Evolutionary conservation across 2,113 vertebrate species (phyloP), one percentile per base, ranked within the genome.

Genomic region (Ptyas mucosa): DNA sequence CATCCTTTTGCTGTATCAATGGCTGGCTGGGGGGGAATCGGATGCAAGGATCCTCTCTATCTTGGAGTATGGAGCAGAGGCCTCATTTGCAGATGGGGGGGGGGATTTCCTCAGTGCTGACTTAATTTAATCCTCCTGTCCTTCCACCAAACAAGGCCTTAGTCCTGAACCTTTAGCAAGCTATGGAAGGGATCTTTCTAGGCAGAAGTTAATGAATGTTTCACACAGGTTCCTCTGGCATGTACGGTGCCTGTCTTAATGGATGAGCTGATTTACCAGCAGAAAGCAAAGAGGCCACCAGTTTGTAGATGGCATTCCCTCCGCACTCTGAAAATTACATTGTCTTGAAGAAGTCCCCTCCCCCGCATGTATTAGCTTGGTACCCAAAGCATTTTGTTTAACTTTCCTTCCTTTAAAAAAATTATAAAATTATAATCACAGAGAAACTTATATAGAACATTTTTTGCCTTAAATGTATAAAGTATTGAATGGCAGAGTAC

Each of bases 51-150:
- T 8, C 55, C 55, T 58, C 75, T 14, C 58, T 75, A 15, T 21
- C 8, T 43, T 61, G 15, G 18, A 89, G 52, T 8, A 53, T 39
- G 95, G 49, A 58, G 34, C 87, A 0, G 93, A 94, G 96, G 95
- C 95, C 95, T 46, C 90, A 64, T 92, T 96, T 96, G 96, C 96
- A 96, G 96, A 93, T 95, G 95, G 96, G 94, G 96, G 95, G 97
- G 55, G 26, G 3, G 64, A 15, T 15, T 61, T 97, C 96, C 51
- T 49, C 86, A 90, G 95, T 39, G n/a, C 92, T 53, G 75, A 34
- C 95, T 96, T 91, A 69, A 8, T 92, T 90, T 96, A 96, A 96
- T 96, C 95, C 95, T 94, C 4, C 20, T 51, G 94, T 93, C 95
- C 95, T 97, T 96, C 55, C 93, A 54, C 90, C 87, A 90, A 95